A percentile compares a stretch with the other conserved stretches of the same genome.
Evolutionary conservation across 2,113 vertebrate genomes (phyloP).

Genomic region (Heteronetta atricapilla): DNA sequence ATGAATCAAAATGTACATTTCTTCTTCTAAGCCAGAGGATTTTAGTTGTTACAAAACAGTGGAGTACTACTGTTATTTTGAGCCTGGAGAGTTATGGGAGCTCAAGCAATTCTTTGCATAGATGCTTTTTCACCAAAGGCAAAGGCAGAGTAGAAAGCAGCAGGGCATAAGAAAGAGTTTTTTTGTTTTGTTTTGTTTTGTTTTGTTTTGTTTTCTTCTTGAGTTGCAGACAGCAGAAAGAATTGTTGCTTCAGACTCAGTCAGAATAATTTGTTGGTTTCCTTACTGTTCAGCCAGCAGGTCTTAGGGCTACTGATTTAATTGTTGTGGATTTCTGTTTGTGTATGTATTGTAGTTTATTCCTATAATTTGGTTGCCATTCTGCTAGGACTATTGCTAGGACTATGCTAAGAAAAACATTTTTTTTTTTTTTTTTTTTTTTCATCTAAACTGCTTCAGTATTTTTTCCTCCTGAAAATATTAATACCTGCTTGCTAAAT

Average conservation of each 20-base stretch:
- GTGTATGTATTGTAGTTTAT: neutral
- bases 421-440: neutral
- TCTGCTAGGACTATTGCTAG: neutral
- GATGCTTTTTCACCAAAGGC: neutral
- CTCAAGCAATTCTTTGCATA: neutral
- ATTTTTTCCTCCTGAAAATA: neutral
- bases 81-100: neutral
- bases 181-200: neutral
- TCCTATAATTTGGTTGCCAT: neutral
- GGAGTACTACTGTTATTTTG: neutral
- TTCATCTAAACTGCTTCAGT: neutral
- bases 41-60: neutral
- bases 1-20: conserved; percentile 6
- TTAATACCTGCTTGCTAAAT: neutral
- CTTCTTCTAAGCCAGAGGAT: neutral
- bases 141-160: neutral
- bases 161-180: neutral
- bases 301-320: neutral
- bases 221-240: neutral
- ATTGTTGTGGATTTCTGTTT: neutral
- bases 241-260: neutral
- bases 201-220: too few relatives aligned
- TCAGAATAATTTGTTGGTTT: neutral
- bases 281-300: neutral
- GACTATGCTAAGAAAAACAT: neutral